A percentile compares a stretch with the other conserved stretches of the same genome.
phyloP scores from a whole-genome alignment of 2,797 vertebrate genomes.

The Spheniscus humboldti region DNA sequence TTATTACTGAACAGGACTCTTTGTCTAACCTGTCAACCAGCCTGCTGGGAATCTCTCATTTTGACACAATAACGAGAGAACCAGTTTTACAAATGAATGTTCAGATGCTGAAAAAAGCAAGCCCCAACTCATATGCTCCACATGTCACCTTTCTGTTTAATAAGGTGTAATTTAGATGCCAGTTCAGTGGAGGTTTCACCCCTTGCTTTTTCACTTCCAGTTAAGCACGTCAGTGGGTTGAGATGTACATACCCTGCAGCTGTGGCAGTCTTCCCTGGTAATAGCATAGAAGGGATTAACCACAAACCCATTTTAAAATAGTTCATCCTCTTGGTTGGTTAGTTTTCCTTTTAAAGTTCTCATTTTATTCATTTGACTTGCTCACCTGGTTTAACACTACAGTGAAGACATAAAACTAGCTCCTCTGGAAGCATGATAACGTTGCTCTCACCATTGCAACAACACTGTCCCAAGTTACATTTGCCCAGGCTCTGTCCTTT shows the following conservation, averaged over 20 bases:
- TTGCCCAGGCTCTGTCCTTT: background rate
- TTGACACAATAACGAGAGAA: slow-evolving; percentile 68
- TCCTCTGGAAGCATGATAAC: background rate
- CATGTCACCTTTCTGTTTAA: slow-evolving; percentile 42
- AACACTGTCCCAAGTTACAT: background rate
- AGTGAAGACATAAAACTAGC: background rate
- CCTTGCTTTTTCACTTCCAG: slow-evolving; percentile 53
- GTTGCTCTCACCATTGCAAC: background rate
- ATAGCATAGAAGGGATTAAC: slow-evolving; percentile 46
- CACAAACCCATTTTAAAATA: slow-evolving; percentile 1
- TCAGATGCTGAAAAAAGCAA: slow-evolving; percentile 49
- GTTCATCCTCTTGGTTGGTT: background rate
- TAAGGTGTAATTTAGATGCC: slow-evolving; percentile 37
- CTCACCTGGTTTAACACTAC: background rate
- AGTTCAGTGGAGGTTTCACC: slow-evolving; percentile 14
- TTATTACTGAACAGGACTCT: slow-evolving; percentile 60
- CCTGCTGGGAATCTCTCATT: slow-evolving; percentile 48
- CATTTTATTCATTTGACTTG: background rate
- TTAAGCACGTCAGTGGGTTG: slow-evolving; percentile 36
- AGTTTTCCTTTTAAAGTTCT: background rate
- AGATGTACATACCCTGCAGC: slow-evolving; percentile 59
- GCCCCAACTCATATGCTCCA: slow-evolving; percentile 31
- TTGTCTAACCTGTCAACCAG: slow-evolving; percentile 69
- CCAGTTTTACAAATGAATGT: slow-evolving; percentile 46
- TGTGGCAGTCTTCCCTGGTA: slow-evolving; percentile 42